Evolutionary conservation across 1,140 invertebrate genomes (phyloP).

Genomic region (Drosophila carrolli): DNA sequence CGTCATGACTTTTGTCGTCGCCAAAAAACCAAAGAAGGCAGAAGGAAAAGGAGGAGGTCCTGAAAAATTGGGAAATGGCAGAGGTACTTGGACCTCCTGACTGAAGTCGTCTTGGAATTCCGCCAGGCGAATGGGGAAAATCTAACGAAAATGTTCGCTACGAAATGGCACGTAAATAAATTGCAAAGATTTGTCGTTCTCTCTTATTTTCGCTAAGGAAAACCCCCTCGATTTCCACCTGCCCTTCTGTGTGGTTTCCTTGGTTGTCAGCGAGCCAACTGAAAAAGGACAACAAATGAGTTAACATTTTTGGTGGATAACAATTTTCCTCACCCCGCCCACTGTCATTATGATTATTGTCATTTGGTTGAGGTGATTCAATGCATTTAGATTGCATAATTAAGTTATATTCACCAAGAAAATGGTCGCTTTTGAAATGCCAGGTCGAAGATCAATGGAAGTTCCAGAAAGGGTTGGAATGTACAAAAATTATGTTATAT

Average conservation of each 20-base stretch:
- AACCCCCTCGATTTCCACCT: constrained; percentile 41
- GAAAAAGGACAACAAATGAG: constrained; percentile 77
- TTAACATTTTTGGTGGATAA: constrained; percentile 71
- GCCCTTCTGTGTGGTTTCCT: constrained; percentile 59
- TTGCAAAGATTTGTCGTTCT: constrained; percentile 81
- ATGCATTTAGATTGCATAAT: constrained; percentile 82
- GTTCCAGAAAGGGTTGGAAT: not conserved
- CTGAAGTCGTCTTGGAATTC: constrained; percentile 71
- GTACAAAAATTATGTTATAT: not conserved
- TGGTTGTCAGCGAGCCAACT: constrained; percentile 12
- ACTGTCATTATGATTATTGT: constrained; percentile 79
- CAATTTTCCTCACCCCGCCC: constrained; percentile 13
- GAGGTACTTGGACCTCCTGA: constrained; percentile 14
- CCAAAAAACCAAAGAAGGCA: constrained; percentile 48
- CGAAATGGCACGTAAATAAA: constrained; percentile 83
- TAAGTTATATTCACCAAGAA: constrained; percentile 54
- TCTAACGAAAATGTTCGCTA: constrained; percentile 79
- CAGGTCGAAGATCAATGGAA: not conserved
- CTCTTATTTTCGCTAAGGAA: constrained; percentile 7
- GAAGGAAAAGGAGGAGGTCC: not conserved
- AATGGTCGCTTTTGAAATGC: constrained; percentile 4
- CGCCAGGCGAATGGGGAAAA: constrained; percentile 74
- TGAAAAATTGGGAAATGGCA: not conserved
- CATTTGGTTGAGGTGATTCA: constrained; percentile 80
- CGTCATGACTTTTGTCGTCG: constrained; percentile 76